A percentile compares a stretch with the other conserved stretches of the same genome.
phyloP scores from a whole-genome alignment of 2,113 vertebrate genomes.

The Limanda limanda region DNA sequence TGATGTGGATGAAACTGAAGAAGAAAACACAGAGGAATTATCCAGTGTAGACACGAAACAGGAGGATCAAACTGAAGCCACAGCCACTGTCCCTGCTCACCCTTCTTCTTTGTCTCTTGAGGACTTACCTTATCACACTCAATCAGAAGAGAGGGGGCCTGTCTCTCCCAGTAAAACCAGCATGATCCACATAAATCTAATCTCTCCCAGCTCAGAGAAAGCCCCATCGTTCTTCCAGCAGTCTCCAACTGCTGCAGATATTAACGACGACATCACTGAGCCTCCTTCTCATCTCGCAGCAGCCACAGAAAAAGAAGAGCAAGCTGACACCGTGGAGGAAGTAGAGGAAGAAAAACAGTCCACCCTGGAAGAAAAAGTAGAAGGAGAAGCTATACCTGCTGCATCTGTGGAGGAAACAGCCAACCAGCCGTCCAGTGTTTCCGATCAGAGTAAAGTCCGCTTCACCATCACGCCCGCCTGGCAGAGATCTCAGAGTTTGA shows the following conservation, averaged over 20 bases:
- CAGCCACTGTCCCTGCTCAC: not conserved
- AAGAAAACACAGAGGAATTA: not conserved
- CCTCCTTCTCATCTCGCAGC: not conserved
- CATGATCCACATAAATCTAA: constrained; percentile 43
- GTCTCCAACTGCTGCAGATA: constrained; percentile 2
- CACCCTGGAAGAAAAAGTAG: not conserved
- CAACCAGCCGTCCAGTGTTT: not conserved
- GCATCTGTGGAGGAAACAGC: constrained; percentile 1
- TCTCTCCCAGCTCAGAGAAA: constrained; percentile 64
- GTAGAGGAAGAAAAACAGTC: not conserved
- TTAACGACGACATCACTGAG: not conserved
- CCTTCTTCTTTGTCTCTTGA: constrained; percentile 6
- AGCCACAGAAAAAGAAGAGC: constrained; percentile 13
- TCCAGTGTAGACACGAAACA: not conserved
- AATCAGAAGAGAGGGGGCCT: constrained; percentile 8
- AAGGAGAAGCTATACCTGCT: not conserved
- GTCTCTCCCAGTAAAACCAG: constrained; percentile 33
- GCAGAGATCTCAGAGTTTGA: constrained; percentile 77
- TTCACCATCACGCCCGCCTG: constrained; percentile 81
- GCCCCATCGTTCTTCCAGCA: constrained; percentile 10
- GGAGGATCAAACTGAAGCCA: not conserved
- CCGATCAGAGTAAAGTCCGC: constrained; percentile 61
- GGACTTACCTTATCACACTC: not conserved
- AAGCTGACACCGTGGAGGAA: not conserved
- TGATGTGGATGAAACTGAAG: constrained; percentile 18